A percentile compares a stretch with the other conserved stretches of the same genome.
These are phyloP conservation scores for Oenanthe melanoleuca DNA, from an alignment of 2,113 vertebrate species.

Conservation along the genomic window DNA sequence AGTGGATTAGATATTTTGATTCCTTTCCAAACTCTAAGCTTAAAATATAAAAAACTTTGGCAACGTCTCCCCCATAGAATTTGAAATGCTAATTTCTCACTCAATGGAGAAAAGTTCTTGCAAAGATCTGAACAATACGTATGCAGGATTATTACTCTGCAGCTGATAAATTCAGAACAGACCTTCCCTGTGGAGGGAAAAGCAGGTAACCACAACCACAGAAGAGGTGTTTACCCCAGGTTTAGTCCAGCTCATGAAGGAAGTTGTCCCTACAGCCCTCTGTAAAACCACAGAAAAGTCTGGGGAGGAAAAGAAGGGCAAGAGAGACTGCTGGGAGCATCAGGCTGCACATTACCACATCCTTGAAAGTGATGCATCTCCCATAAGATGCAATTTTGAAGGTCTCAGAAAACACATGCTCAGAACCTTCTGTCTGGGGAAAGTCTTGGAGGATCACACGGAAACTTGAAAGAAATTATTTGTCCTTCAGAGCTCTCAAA, in stretches of 20 bases:
- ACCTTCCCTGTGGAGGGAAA: neutral
- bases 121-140: neutral
- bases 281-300: neutral
- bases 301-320: neutral
- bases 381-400: neutral
- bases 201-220: neutral
- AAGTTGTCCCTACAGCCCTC: neutral
- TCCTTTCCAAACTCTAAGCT: slow-evolving; percentile 31
- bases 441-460: neutral
- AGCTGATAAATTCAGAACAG: neutral
- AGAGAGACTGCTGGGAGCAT: neutral
- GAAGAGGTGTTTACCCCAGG: neutral
- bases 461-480: neutral
- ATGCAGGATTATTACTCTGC: neutral
- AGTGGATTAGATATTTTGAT: slow-evolving; percentile 37
- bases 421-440: neutral
- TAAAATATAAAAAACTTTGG: slow-evolving; percentile 42
- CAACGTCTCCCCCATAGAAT: slow-evolving; percentile 38
- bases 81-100: slow-evolving; percentile 49
- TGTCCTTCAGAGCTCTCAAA: neutral
- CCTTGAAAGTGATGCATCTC: neutral
- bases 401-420: neutral
- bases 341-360: neutral
- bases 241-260: neutral
- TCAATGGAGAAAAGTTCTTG: slow-evolving; percentile 15